phyloP scores from a whole-genome alignment of 1,140 invertebrate species.

The Uloborus diversus region DNA sequence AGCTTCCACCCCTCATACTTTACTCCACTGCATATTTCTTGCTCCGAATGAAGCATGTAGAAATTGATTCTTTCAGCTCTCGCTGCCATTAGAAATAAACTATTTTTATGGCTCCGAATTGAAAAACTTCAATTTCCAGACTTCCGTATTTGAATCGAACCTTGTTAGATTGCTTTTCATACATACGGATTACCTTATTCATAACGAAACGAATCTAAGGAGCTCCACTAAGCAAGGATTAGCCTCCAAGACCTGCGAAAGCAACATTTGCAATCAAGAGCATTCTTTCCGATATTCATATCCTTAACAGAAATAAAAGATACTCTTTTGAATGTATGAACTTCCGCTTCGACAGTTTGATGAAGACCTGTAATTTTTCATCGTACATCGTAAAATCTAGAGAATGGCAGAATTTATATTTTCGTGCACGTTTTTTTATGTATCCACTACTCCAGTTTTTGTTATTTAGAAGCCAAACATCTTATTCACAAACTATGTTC shows the following conservation, averaged over 20 bases:
- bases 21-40: conserved; percentile 34
- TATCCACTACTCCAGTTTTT: no score
- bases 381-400: no score
- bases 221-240: background rate
- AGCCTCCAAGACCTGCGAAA: background rate
- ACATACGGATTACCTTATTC: conserved; percentile 49
- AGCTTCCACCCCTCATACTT: conserved; percentile 1
- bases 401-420: no score
- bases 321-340: no score
- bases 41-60: conserved; percentile 35
- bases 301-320: no score
- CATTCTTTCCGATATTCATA: background rate
- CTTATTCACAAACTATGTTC: no score
- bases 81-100: conserved; percentile 53
- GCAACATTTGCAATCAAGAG: background rate
- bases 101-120: conserved; percentile 51
- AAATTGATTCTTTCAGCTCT: conserved; percentile 48
- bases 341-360: no score
- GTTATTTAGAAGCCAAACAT: no score
- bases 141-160: conserved; percentile 34
- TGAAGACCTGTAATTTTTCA: no score
- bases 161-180: conserved; percentile 44
- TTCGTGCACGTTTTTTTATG: no score
- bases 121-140: conserved; percentile 45
- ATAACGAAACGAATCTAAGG: conserved; percentile 25